Evolutionary conservation across 1,140 invertebrate species (phyloP).

Genomic region (Lysiphlebus fabarum): DNA sequence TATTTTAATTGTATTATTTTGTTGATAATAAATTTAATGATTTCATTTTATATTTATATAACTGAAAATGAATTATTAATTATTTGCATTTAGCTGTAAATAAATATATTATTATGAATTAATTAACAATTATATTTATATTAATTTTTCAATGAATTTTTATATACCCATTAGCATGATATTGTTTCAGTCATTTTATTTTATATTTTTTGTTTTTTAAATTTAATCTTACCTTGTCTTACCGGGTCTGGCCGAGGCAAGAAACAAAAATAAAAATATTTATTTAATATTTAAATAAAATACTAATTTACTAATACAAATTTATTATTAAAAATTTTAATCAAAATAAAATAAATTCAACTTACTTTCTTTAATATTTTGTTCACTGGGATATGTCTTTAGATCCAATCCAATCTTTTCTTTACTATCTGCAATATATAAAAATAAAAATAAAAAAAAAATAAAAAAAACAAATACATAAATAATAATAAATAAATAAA

Average conservation of each 20-base stretch:
- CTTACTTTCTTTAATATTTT: constrained; percentile 81
- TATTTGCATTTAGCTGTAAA: not conserved
- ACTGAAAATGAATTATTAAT: not conserved
- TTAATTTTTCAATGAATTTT: not conserved
- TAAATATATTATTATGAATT: constrained; percentile 2
- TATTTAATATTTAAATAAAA: constrained; percentile 33
- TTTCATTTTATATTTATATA: too few species aligned
- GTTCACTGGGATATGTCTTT: constrained; percentile 71
- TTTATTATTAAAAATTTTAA: not conserved
- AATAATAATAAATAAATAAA: constrained; percentile 9
- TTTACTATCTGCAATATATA: constrained; percentile 16
- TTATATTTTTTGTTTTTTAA: constrained; percentile 18
- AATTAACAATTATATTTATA: not conserved
- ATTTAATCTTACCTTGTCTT: constrained; percentile 46
- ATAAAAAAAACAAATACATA: not conserved
- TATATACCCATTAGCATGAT: constrained; percentile 21
- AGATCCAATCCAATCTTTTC: constrained; percentile 56
- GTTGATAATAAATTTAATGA: too few species aligned
- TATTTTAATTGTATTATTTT: too few species aligned
- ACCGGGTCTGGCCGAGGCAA: constrained; percentile 44
- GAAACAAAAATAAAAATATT: constrained; percentile 41
- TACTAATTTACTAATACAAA: not conserved
- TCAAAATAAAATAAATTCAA: not conserved
- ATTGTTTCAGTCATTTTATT: constrained; percentile 19
- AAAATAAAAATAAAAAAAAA: constrained; percentile 15